Base-by-base conservation (phyloP, 1,140 invertebrate species). In the Solenopsis fugax region DNA sequence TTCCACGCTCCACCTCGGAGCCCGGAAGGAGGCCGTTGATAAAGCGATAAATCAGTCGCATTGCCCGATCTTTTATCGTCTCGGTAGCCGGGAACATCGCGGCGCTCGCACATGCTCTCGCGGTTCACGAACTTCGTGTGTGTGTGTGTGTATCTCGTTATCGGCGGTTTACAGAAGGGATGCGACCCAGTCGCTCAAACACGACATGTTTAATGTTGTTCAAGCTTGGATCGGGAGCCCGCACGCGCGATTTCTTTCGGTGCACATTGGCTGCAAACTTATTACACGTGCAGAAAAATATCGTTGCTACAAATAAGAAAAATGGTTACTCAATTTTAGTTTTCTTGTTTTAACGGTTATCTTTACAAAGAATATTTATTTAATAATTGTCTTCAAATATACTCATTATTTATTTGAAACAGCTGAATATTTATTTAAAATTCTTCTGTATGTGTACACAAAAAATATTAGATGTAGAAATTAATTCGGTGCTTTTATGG, bases 171-270 rank as follows among this genome's bases (percentile, higher is more conserved):
- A 88, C 82, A 75, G 52, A 86, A 86, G 24, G 50, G 58, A 56
- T 67, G 56, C 37, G 16, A 67, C 60, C 60, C 18, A 41, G 41
- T 77, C 80, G 56, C 41, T 73, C 82, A 86, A 82, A 80, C 91
- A 85, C 88, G 86, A 87, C 87, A 87, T 81, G 91, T 89, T 92
- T 87, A 91, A 87, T 88, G 87, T 24, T 89, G 88, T 88, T 90
- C 87, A 69, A 76, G 76, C 67, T 82, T 64, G 84, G 54, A 10
- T 6, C n/a, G 41, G 13, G 4, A 80, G 21, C 80, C 88, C n/a
- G 75, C 75, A 4, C 29, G 29, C 29, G 29, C 29, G 29, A 62
- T 48, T 78, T 76, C 29, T 50, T 34, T 77, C 41, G 21, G 4
- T 13, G 7, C 13, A 10, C n/a, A 45, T 48, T 50, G 18, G 10